These are phyloP conservation scores for Mechanitis messenoides DNA, from an alignment of 2,888 invertebrate species.

Conservation along the genomic window DNA sequence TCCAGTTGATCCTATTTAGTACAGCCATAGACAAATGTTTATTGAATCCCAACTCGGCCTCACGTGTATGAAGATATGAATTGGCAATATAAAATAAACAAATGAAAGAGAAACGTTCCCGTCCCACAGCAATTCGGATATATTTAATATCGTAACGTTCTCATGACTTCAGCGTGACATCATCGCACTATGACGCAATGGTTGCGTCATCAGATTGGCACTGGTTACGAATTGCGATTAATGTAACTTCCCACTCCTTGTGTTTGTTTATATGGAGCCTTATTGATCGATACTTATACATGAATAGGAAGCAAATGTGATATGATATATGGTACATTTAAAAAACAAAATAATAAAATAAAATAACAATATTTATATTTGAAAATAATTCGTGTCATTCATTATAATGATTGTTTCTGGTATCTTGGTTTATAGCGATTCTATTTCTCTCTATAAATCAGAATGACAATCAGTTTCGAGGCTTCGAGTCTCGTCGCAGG, in stretches of 20 bases:
- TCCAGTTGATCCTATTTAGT: too few relatives aligned
- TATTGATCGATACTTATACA: neutral
- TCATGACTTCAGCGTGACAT: constrained; percentile 44
- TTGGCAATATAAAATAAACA: constrained; percentile 4
- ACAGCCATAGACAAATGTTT: too few relatives aligned
- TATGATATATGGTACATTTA: too few relatives aligned
- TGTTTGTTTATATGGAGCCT: neutral
- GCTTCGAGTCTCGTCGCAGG: constrained; percentile 23
- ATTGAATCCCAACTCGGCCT: too few relatives aligned
- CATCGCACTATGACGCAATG: constrained; percentile 49
- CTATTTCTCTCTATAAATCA: too few relatives aligned
- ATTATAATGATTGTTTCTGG: too few relatives aligned
- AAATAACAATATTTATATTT: too few relatives aligned
- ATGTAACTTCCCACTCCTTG: constrained; percentile 3
- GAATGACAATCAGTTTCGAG: constrained; percentile 18
- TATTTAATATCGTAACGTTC: constrained; percentile 35
- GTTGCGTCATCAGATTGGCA: constrained; percentile 41
- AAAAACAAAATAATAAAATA: too few relatives aligned
- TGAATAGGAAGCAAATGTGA: neutral
- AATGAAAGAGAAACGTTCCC: constrained; percentile 16
- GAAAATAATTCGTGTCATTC: too few relatives aligned
- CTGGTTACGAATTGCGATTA: constrained; percentile 15
- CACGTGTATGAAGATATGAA: neutral
- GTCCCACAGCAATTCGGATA: constrained; percentile 11
- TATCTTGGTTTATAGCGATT: too few relatives aligned